These are phyloP conservation scores for Lampropteryx suffumata DNA, from an alignment of 2,888 invertebrate species.

Conservation along the genomic window DNA sequence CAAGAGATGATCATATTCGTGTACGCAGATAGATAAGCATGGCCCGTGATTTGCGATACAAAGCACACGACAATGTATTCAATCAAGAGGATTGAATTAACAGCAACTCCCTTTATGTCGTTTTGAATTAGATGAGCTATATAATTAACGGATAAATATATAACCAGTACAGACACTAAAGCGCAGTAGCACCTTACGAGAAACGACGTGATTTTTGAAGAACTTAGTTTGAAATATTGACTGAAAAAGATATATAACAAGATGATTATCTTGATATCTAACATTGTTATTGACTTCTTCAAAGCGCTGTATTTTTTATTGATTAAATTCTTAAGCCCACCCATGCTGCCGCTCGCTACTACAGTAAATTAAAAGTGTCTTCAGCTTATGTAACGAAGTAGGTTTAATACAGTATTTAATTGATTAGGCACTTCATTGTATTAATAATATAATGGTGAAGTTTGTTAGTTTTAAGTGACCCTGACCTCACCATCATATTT, in stretches of 20 bases:
- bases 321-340: neutral
- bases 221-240: conserved; percentile 3
- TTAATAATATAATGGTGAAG: neutral
- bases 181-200: neutral
- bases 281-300: neutral
- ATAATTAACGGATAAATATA: neutral
- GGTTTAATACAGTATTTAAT: no score
- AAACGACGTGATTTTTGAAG: neutral
- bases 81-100: neutral
- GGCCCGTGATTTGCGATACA: neutral
- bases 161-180: neutral
- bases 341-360: neutral
- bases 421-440: neutral
- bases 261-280: conserved; percentile 2
- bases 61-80: neutral
- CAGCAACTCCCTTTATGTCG: neutral
- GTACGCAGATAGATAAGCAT: neutral
- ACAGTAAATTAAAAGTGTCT: neutral
- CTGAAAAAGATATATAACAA: neutral
- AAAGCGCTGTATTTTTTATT: neutral
- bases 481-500: no score
- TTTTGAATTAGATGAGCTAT: neutral
- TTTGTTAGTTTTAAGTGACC: no score
- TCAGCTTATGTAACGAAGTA: neutral
- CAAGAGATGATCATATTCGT: neutral